Evolutionary conservation across 2,888 invertebrate species (phyloP).

Genomic region (Xestia ashworthii): DNA sequence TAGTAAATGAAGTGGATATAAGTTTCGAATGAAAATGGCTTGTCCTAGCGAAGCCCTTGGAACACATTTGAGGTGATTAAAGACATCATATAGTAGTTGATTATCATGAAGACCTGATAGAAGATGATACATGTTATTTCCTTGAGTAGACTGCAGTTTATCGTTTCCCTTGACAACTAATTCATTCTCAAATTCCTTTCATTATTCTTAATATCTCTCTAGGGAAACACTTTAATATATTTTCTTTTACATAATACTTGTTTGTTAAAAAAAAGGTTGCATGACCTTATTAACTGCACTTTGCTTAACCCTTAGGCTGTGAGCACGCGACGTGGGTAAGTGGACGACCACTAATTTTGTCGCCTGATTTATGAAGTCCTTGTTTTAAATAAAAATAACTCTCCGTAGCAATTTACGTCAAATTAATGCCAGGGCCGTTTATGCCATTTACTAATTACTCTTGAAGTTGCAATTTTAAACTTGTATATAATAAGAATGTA

Average conservation of each 20-base stretch:
- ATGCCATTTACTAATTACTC: neutral
- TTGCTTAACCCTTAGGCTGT: slow-evolving; percentile 3
- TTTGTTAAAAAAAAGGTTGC: neutral
- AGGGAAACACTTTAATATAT: neutral
- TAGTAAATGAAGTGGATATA: neutral
- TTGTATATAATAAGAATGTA: too few species aligned
- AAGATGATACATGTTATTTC: neutral
- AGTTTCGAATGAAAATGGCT: neutral
- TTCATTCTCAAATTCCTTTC: neutral
- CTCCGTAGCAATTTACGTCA: neutral
- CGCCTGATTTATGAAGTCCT: neutral
- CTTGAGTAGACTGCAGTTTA: neutral
- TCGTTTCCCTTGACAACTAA: neutral
- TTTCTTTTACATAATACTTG: neutral
- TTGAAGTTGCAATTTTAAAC: neutral
- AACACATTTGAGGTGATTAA: neutral
- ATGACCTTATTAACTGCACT: slow-evolving; percentile 11
- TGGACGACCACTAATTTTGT: neutral
- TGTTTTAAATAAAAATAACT: neutral
- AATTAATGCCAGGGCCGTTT: neutral
- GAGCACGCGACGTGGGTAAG: slow-evolving; percentile 24
- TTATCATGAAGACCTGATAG: neutral
- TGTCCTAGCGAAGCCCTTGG: neutral
- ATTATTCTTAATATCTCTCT: neutral
- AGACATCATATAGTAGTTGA: neutral